Conservation (phyloP, 2,113 vertebrate species). For the Turdus rufiventris region DNA sequence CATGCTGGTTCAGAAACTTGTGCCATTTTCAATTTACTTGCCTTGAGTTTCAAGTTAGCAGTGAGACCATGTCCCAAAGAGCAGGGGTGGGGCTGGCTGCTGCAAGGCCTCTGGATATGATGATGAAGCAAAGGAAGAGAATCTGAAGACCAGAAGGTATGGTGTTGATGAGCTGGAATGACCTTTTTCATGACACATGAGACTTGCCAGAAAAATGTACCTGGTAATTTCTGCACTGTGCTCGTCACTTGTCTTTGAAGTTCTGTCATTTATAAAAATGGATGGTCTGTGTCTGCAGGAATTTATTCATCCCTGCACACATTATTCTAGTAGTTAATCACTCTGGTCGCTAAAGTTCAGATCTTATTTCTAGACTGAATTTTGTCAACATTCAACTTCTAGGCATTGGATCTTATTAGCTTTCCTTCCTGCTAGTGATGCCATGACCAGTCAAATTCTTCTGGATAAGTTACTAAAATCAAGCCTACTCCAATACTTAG, state of each 20-base stretch:
- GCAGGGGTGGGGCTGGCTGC: rapidly evolving
- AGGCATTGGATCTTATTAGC: neutral
- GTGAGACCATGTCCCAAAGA: neutral
- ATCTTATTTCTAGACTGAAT: neutral
- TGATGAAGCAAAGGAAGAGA: neutral
- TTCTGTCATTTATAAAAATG: neutral
- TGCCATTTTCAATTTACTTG: neutral
- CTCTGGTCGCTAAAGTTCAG: neutral
- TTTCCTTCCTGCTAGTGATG: neutral
- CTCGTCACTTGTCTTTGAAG: neutral
- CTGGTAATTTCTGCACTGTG: neutral
- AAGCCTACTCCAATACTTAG: neutral
- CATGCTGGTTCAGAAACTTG: neutral
- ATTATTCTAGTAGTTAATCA: conserved; percentile 28
- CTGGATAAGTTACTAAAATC: neutral
- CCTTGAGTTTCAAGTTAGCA: neutral
- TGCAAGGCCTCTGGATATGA: neutral
- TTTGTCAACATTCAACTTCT: conserved; percentile 8
- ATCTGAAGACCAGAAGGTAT: neutral
- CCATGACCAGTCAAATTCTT: neutral
- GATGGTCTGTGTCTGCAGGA: neutral
- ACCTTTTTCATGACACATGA: neutral
- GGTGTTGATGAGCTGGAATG: neutral
- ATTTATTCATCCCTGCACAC: neutral
- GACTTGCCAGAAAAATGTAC: neutral